A percentile compares a stretch with the other conserved stretches of the same genome.
Conservation (phyloP, 2,113 vertebrate genomes). For the Oncorhynchus mykiss region DNA sequence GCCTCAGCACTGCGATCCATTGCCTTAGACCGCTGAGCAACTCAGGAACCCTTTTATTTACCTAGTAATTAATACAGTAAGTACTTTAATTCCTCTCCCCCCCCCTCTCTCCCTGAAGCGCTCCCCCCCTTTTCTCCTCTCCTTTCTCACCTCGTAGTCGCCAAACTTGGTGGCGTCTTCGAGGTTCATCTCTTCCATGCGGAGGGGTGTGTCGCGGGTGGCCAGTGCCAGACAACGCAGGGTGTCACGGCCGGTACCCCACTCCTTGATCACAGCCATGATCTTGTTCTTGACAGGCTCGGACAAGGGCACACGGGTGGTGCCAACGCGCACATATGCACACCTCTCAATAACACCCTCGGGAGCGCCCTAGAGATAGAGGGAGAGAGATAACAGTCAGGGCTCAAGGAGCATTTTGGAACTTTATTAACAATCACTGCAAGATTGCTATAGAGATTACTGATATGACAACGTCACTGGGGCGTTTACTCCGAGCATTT, state of each 20-base stretch:
- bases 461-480: too few species aligned
- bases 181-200: conserved; percentile 86
- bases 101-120: too few species aligned
- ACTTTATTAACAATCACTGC: too few species aligned
- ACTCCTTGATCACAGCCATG: conserved; percentile 87
- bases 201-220: conserved; percentile 82
- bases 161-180: conserved; percentile 80
- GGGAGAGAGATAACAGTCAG: not conserved
- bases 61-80: not conserved
- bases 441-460: too few species aligned
- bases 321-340: conserved; percentile 84
- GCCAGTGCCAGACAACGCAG: conserved; percentile 90
- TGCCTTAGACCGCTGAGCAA: not conserved
- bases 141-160: conserved; percentile 85
- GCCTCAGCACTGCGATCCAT: too few species aligned
- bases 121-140: too few species aligned
- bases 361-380: conserved; percentile 70
- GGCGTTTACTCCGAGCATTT: too few species aligned
- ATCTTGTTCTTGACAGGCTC: conserved; percentile 76
- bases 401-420: not conserved
- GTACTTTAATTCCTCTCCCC: not conserved
- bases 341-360: conserved; percentile 92
- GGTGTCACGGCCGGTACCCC: conserved; percentile 90
- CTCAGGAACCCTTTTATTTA: not conserved
- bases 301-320: conserved; percentile 80